Evolutionary conservation across 1,140 invertebrate species (phyloP).

Genomic region (Diploscapter pachys): DNA sequence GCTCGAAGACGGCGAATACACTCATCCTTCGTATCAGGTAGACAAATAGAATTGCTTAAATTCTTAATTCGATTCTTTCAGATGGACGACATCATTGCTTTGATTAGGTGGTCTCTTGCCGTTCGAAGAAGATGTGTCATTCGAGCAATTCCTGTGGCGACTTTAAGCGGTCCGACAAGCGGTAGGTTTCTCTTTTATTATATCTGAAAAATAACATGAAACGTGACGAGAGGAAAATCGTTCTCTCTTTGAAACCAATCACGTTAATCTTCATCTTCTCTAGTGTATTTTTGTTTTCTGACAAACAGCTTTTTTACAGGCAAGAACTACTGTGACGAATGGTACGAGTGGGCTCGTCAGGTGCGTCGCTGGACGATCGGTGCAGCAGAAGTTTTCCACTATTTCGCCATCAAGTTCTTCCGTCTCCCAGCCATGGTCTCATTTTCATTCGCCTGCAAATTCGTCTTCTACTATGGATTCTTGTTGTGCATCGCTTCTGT

Average conservation of each 20-base stretch:
- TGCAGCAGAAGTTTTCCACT: constrained; percentile 46
- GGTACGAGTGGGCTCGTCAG: constrained; percentile 46
- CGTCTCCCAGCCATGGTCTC: constrained; percentile 28
- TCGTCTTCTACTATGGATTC: constrained; percentile 45
- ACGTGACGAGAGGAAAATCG: neutral
- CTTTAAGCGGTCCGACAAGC: constrained; percentile 40
- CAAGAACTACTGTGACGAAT: constrained; percentile 30
- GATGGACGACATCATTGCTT: constrained; percentile 48
- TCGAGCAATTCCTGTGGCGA: constrained; percentile 34
- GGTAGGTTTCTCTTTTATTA: constrained; percentile 2
- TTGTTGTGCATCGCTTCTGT: constrained; percentile 36
- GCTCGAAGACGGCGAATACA: constrained; percentile 41
- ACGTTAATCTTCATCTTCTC: too few relatives aligned
- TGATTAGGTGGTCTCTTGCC: constrained; percentile 45
- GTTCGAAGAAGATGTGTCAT: constrained; percentile 31
- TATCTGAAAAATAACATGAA: neutral
- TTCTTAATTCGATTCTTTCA: constrained; percentile 9
- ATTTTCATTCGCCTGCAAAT: constrained; percentile 28
- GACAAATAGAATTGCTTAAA: neutral
- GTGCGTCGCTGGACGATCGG: constrained; percentile 45
- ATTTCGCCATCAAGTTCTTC: constrained; percentile 40
- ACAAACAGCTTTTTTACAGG: constrained; percentile 26
- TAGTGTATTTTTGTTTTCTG: neutral
- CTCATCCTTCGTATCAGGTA: constrained; percentile 43
- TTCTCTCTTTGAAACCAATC: too few relatives aligned